Base-by-base conservation (phyloP, 2,888 invertebrate genomes). In the Agrotis puta region DNA sequence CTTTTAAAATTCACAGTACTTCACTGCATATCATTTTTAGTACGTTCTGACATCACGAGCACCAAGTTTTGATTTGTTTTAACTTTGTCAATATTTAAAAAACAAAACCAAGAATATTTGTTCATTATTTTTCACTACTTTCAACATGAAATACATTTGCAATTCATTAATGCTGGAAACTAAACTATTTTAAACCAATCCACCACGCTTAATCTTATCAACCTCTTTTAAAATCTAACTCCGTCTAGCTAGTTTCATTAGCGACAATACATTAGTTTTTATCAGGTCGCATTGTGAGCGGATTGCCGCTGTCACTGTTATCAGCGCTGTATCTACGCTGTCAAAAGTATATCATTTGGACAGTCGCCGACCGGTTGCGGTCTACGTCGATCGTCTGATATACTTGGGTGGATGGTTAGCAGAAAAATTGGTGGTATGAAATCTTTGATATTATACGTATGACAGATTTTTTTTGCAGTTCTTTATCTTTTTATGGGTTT, bases 291-390 rank as follows among this genome's bases (percentile, higher is more conserved):
- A 88, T 83, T 88, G 86, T 85, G 84, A 85, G 88, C 87, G 79
- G 87, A 83, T 88, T 89, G 85, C 87, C 85, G 87, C 90, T 90
- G 90, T 90, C 94, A 89, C 74, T 89, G 77, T 88, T 91, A 92
- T 94, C 93, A 83, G 61, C 66, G 67, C 86, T 87, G 89, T 91
- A 93, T 94, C 92, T 86, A 79, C 59, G 77, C 92, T 91, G 94
- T 94, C 94, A 94, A 91, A 94, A 91, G 91, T 91, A 91, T 93
- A 93, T 93, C 92, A 92, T 90, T 91, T 89, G 84, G 86, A 88
- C 86, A 88, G 81, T 85, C 77, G 84, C 85, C 69, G 84, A 87
- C 90, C 88, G 88, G 90, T 87, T 85, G 86, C 82, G 82, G 84
- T 78, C 79, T 83, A 69, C 75, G 78, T 64, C 63, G 78, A 78